Evolutionary conservation across 2,888 invertebrate genomes (phyloP), one percentile per base, ranked within the genome.

Genomic region (Eupithecia subfuscata): DNA sequence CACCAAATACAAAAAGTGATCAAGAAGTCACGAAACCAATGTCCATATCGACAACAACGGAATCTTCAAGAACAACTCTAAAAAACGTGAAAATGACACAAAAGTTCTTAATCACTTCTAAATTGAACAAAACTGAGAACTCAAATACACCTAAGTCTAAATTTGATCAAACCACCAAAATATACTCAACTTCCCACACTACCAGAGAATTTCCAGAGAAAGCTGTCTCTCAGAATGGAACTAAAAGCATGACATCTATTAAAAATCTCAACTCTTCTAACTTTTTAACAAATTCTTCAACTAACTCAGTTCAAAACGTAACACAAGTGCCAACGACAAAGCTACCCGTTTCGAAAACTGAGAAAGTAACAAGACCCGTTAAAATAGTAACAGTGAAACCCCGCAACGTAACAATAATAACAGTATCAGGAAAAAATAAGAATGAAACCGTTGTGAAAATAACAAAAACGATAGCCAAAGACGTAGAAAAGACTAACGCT

Each of bases 241-340:
- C 92, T 94, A 94, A 94, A 88, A 94, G 94, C 94, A 94, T 93
- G 92, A 80, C 82, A 86, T 89, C 89, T 87, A 84, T 85, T 85
- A 88, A 84, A 82, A 83, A 82, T 83, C 84, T 83, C 82, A 90
- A 87, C 79, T 85, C 87, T 88, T 88, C 89, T 90, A 88, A 87
- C 86, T 85, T 83, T 83, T 82, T 90, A 89, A 89, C 88, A 83
- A 85, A 80, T 82, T 84, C 86, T 87, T 85, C 88, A 87, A 86
- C 88, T 85, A 85, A 87, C 82, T 70, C 78, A 78, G 79, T 71
- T 75, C 81, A 80, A 80, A 80, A 74, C 63, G 79, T 76, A 69
- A 79, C 79, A 69, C 76, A 69, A 69, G 72, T 72, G 37, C 34
- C 73, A n/a, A 69, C 73, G 34, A 70, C 70, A 34, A 60, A 76